These are phyloP conservation scores for Notolepis coatsorum DNA, from an alignment of 2,797 vertebrate species.

Conservation along the genomic window DNA sequence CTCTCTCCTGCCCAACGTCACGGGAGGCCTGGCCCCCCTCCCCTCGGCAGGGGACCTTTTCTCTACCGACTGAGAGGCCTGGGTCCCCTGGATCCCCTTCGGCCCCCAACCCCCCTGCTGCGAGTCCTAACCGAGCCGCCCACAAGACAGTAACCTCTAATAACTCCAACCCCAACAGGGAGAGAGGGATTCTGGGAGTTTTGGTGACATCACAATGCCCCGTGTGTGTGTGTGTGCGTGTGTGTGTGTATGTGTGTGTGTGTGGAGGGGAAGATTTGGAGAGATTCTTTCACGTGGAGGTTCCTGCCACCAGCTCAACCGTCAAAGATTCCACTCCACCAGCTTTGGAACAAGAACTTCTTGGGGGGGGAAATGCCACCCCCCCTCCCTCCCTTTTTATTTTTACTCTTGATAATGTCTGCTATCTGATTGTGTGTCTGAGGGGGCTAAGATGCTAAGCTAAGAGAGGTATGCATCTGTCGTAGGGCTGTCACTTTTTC, in stretches of 20 bases:
- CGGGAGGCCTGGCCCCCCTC: conserved; percentile 94
- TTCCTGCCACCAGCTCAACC: conserved; percentile 17
- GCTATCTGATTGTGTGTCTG: conserved; percentile 2
- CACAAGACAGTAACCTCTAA: conserved; percentile 22
- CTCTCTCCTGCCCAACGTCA: conserved; percentile 95
- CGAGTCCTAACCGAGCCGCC: conserved; percentile 10
- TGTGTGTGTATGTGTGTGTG: no score
- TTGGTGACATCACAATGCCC: conserved; percentile 38
- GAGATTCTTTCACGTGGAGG: conserved; percentile 44
- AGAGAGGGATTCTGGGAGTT: conserved; percentile 23
- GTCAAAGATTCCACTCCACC: conserved; percentile 71
- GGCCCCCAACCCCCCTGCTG: conserved; percentile 22
- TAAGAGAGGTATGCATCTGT: conserved; percentile 14
- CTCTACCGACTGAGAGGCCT: conserved; percentile 90
- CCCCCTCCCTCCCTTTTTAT: not conserved
- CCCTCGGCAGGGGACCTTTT: conserved; percentile 98
- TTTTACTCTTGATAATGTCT: conserved; percentile 54
- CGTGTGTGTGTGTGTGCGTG: no score
- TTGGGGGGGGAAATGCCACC: no score
- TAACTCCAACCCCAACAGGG: conserved; percentile 36
- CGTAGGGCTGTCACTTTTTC: conserved; percentile 26
- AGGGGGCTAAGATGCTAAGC: conserved; percentile 9
- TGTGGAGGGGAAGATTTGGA: conserved; percentile 43
- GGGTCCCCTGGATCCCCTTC: conserved; percentile 8
- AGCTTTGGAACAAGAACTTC: conserved; percentile 65